Percentiles rank a stretch among this genome's conserved stretches.
Conservation (phyloP, 2,797 vertebrate species). For the Tenualosa ilisha region DNA sequence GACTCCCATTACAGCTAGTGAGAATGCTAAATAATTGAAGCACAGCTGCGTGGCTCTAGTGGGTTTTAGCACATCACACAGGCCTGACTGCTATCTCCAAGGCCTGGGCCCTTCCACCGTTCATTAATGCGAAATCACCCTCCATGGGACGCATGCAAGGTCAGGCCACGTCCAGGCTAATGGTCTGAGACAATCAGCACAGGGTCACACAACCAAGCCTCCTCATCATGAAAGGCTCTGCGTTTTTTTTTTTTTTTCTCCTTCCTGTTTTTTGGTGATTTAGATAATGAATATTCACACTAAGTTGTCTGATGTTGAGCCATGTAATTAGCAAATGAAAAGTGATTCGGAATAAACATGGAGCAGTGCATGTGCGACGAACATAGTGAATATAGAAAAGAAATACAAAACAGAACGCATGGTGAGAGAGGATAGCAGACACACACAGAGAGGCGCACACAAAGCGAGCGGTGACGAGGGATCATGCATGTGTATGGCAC, state of each 20-base stretch:
- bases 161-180: conserved; percentile 47
- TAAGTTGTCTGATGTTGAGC: conserved; percentile 70
- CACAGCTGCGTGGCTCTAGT: conserved; percentile 67
- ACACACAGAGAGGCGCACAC: not conserved
- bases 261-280: conserved; percentile 10
- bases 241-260: not conserved
- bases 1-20: conserved; percentile 49
- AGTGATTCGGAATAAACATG: conserved; percentile 31
- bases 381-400: not conserved
- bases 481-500: conserved; percentile 12
- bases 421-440: not conserved
- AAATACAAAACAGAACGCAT: conserved; percentile 64
- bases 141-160: conserved; percentile 40
- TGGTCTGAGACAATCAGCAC: conserved; percentile 42
- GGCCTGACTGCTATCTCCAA: conserved; percentile 62
- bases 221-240: not conserved
- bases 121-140: conserved; percentile 65
- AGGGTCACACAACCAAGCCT: conserved; percentile 23
- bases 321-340: conserved; percentile 76
- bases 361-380: not conserved
- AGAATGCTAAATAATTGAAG: conserved; percentile 62
- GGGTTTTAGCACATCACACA: conserved; percentile 78
- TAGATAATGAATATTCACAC: conserved; percentile 68
- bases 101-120: conserved; percentile 63
- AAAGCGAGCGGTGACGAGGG: not conserved